phyloP scores from a whole-genome alignment of 53 echinoderm and acorn worm species.

The Luidia sarsii region DNA sequence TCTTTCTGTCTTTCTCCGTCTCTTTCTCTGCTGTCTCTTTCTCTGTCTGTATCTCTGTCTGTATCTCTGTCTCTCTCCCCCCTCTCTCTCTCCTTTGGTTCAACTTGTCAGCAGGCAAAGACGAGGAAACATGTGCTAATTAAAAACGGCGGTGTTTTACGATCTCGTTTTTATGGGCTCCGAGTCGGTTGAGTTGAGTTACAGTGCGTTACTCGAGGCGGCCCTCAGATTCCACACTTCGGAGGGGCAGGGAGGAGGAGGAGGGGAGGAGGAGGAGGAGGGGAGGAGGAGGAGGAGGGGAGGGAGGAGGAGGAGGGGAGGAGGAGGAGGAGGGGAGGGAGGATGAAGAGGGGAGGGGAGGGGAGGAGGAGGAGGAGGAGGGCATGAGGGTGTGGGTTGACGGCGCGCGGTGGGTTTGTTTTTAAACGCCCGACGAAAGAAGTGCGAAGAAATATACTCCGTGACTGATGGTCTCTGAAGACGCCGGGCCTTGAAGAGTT shows the following conservation, averaged over 20 bases:
- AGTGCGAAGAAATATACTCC: slow-evolving; percentile 2
- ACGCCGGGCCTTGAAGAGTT: slow-evolving; percentile 25
- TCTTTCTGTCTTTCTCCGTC: too few species aligned
- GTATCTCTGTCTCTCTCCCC: background rate
- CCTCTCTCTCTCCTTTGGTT: background rate
- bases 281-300: background rate
- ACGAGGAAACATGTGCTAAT: slow-evolving; percentile 29
- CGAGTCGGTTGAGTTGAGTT: slow-evolving; percentile 37
- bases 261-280: background rate
- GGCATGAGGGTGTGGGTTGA: background rate
- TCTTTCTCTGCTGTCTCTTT: too few species aligned
- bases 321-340: background rate
- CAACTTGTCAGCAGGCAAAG: background rate
- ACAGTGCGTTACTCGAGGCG: background rate
- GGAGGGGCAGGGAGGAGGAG: background rate
- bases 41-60: too few species aligned
- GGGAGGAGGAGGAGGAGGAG: background rate
- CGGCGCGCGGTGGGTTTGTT: too few species aligned
- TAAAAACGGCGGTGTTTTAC: slow-evolving; percentile 46
- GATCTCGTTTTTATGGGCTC: slow-evolving; percentile 45
- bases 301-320: background rate
- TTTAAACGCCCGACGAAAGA: slow-evolving; percentile 41
- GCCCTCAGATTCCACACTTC: background rate
- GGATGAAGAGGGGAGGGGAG: too few species aligned
- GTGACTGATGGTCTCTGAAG: slow-evolving; percentile 47